phyloP scores from a whole-genome alignment of 2,113 vertebrate species.

The Mirza zaza region DNA sequence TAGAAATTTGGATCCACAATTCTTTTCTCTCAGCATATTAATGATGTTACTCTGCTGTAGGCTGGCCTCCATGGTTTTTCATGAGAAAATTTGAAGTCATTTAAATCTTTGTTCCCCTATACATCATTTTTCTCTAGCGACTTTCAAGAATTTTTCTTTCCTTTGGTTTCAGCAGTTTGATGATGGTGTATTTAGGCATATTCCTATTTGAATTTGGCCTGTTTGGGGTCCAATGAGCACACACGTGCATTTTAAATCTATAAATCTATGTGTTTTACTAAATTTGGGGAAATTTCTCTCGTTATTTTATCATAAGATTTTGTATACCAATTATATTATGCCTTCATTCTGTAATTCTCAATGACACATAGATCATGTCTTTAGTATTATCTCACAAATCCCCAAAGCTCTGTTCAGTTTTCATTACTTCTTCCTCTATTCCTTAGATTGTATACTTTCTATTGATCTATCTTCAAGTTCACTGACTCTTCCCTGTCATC shows the following conservation, averaged over 20 bases:
- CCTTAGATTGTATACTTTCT: background rate
- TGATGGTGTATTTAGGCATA: background rate
- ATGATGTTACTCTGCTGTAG: slow-evolving; percentile 4
- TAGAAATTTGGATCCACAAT: background rate
- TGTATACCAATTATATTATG: background rate
- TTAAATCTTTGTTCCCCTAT: background rate
- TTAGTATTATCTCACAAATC: background rate
- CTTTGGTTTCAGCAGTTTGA: background rate
- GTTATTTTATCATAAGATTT: background rate
- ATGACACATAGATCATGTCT: background rate
- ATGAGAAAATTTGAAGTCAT: background rate
- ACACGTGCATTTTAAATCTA: background rate
- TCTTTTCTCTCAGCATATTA: background rate
- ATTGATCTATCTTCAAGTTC: background rate
- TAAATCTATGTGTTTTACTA: background rate
- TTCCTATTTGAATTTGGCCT: background rate
- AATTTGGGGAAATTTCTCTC: background rate
- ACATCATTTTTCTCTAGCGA: background rate
- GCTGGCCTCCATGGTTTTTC: background rate
- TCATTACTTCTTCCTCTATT: background rate
- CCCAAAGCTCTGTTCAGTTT: background rate
- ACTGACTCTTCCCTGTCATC: background rate
- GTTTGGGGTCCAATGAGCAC: background rate
- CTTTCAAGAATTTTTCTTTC: background rate
- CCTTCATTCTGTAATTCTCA: background rate